phyloP scores from a whole-genome alignment of 2,113 vertebrate genomes.

The Thalassarche chlororhynchos region DNA sequence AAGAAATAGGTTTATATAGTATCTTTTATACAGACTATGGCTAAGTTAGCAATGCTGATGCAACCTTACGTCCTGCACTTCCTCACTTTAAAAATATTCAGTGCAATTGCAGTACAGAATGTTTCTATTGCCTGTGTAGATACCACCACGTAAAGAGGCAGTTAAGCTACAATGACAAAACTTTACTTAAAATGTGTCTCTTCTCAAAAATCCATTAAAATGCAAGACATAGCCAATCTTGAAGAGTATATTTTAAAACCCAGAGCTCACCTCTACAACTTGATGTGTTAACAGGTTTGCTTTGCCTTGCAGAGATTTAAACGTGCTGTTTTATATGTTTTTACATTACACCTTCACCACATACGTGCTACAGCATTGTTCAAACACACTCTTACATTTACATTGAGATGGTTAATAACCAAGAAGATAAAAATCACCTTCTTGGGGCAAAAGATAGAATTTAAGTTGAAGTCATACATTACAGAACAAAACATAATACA shows the following conservation, averaged over 20 bases:
- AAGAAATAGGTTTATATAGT: background rate
- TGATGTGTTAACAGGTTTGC: background rate
- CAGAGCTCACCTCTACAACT: background rate
- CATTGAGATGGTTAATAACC: background rate
- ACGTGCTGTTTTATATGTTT: fast-evolving
- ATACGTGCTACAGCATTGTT: background rate
- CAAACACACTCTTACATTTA: background rate
- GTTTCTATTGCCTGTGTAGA: background rate
- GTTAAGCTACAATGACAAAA: background rate
- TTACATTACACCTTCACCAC: background rate
- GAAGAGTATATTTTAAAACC: background rate
- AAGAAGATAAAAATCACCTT: background rate
- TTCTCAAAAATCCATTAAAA: background rate
- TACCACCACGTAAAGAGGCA: background rate
- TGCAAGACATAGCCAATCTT: background rate
- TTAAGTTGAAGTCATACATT: background rate
- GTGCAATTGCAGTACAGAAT: background rate
- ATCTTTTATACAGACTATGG: background rate
- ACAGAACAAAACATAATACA: background rate
- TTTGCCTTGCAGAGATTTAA: background rate
- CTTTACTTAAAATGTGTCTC: background rate
- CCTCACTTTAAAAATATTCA: background rate
- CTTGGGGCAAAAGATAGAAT: background rate
- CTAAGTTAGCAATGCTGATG: background rate
- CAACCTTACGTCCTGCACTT: background rate